phyloP scores from a whole-genome alignment of 2,888 invertebrate species.

The Cephus pulcher region DNA sequence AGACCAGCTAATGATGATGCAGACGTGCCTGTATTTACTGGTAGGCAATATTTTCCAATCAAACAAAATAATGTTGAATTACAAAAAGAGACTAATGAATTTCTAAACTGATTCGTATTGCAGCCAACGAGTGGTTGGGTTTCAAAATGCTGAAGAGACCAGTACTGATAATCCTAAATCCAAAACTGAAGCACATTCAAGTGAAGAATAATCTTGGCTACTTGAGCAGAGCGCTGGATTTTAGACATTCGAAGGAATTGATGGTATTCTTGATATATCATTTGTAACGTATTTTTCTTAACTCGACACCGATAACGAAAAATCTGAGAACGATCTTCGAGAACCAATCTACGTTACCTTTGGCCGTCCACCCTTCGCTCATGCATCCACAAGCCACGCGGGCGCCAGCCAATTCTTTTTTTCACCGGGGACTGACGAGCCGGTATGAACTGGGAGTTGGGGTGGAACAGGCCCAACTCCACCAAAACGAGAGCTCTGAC shows the following conservation, averaged over 20 bases:
- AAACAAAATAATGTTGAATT: neutral
- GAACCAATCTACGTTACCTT: too few species aligned
- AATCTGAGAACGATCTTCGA: too few species aligned
- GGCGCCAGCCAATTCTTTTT: too few species aligned
- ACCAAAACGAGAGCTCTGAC: too few species aligned
- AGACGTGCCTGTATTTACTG: conserved; percentile 19
- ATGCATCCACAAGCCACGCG: too few species aligned
- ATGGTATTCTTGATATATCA: conserved; percentile 18
- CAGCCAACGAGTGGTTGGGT: conserved; percentile 65
- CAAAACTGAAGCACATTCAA: conserved; percentile 58
- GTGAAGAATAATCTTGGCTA: conserved; percentile 62
- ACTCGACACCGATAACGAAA: too few species aligned
- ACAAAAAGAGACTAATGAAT: conserved; percentile 11
- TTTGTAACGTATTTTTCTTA: too few species aligned
- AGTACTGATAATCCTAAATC: conserved; percentile 62
- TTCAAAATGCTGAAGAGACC: conserved; percentile 53
- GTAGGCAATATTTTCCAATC: conserved; percentile 11
- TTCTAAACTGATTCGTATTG: conserved; percentile 44
- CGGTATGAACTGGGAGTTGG: too few species aligned
- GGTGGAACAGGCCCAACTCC: too few species aligned
- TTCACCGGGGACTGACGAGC: too few species aligned
- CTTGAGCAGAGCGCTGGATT: conserved; percentile 66
- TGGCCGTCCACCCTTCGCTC: too few species aligned
- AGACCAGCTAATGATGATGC: neutral
- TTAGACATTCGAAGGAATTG: conserved; percentile 37